phyloP scores from a whole-genome alignment of 2,888 invertebrate genomes.

The Junonia oenone region DNA sequence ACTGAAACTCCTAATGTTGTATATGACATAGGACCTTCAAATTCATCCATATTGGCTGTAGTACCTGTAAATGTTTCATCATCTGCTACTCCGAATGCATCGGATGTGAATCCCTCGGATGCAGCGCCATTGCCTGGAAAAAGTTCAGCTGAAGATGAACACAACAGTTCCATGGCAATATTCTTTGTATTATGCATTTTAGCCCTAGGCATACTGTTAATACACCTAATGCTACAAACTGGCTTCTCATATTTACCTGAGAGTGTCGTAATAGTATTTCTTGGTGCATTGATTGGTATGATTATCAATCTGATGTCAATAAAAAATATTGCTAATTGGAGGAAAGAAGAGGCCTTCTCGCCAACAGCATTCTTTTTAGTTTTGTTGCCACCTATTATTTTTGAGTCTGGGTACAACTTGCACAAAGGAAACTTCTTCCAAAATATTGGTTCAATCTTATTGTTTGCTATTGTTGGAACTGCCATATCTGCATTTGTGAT shows the following conservation, averaged over 20 bases:
- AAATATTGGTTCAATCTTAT: conserved; percentile 98
- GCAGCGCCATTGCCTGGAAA: conserved; percentile 91
- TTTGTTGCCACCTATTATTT: conserved; percentile 97
- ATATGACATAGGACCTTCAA: conserved; percentile 57
- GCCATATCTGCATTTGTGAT: conserved; percentile 98
- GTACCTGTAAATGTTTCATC: conserved; percentile 56
- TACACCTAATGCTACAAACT: conserved; percentile 96
- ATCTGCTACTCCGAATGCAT: conserved; percentile 49
- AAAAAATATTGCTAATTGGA: conserved; percentile 95
- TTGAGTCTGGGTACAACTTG: conserved; percentile 99
- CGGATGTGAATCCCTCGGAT: conserved; percentile 82
- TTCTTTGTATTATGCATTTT: conserved; percentile 98
- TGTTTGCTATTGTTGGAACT: conserved; percentile 98
- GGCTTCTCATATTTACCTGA: conserved; percentile 98
- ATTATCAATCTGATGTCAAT: conserved; percentile 93
- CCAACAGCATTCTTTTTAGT: conserved; percentile 99
- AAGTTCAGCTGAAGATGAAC: conserved; percentile 96
- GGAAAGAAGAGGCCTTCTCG: conserved; percentile 98
- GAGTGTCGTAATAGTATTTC: conserved; percentile 96
- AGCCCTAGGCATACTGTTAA: conserved; percentile 94
- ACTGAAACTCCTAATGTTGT: conserved; percentile 50
- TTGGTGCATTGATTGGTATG: conserved; percentile 95
- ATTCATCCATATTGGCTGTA: conserved; percentile 51
- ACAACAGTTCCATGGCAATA: conserved; percentile 97
- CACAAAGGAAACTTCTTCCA: conserved; percentile 98